phyloP scores from a whole-genome alignment of 1,140 invertebrate species.

The Diorhabda elongata region DNA sequence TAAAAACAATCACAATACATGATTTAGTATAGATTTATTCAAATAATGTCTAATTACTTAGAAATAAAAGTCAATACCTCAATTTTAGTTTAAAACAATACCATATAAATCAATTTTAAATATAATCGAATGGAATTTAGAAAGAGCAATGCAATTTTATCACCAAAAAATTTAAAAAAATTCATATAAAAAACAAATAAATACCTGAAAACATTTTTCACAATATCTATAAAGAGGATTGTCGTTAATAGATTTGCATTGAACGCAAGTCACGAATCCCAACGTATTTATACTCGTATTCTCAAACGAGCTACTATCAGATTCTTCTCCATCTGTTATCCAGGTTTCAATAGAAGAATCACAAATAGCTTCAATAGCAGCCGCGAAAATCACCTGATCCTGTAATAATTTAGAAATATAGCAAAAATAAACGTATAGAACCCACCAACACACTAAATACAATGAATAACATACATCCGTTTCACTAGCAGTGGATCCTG shows the following conservation, averaged over 20 bases:
- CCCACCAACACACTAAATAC: too few species aligned
- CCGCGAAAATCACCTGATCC: conserved; percentile 32
- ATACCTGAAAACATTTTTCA: conserved; percentile 62
- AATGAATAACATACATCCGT: conserved; percentile 36
- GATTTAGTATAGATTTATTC: too few species aligned
- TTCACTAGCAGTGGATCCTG: conserved; percentile 26
- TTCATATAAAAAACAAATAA: conserved; percentile 15
- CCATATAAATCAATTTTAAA: too few species aligned
- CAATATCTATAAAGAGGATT: conserved; percentile 63
- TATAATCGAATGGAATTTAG: too few species aligned
- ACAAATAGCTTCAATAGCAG: conserved; percentile 35
- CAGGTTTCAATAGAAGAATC: conserved; percentile 39
- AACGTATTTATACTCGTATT: conserved; percentile 51
- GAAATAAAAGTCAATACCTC: too few species aligned
- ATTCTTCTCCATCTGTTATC: conserved; percentile 50
- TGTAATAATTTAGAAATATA: conserved; percentile 17
- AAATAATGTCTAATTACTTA: too few species aligned
- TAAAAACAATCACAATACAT: too few species aligned
- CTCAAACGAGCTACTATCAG: conserved; percentile 49
- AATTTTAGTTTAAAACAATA: too few species aligned
- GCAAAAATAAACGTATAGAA: background rate
- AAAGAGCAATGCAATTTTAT: too few species aligned
- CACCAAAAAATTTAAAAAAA: too few species aligned
- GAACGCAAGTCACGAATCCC: conserved; percentile 60
- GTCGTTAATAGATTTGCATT: conserved; percentile 58